Percentiles rank a stretch among this genome's conserved stretches.
Conservation (phyloP, 2,797 vertebrate species). For the Tangara arthus region DNA sequence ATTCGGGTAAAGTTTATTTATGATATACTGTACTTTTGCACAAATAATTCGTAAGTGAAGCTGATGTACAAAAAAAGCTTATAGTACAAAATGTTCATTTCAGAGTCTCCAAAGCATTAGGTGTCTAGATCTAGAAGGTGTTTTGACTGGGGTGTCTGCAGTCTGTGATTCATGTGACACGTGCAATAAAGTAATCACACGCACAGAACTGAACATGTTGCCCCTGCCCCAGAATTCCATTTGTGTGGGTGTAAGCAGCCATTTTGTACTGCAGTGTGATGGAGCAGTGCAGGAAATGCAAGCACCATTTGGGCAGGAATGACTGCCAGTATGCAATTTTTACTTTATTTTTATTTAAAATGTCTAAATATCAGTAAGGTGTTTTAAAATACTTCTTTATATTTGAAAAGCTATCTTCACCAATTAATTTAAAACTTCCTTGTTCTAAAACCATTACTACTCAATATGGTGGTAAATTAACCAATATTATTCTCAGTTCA, state of each 20-base stretch:
- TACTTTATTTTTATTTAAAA: not conserved
- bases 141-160: not conserved
- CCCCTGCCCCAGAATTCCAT: constrained; percentile 32
- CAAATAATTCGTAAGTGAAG: constrained; percentile 46
- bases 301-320: not conserved
- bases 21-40: constrained; percentile 55
- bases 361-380: not conserved
- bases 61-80: constrained; percentile 42
- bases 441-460: not conserved
- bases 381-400: constrained; percentile 9
- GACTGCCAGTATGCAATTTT: constrained; percentile 4
- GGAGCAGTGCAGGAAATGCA: not conserved
- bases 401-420: constrained; percentile 1
- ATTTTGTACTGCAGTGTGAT: not conserved
- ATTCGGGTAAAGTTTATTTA: constrained; percentile 43
- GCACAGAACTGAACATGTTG: not conserved
- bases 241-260: constrained; percentile 11
- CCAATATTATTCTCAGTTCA: not conserved
- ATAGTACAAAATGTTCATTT: constrained; percentile 8
- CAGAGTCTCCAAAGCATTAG: constrained; percentile 2
- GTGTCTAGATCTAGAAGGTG: constrained; percentile 37
- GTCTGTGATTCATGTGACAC: not conserved
- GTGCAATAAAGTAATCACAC: not conserved
- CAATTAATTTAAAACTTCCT: not conserved
- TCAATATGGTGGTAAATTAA: not conserved